phyloP scores from a whole-genome alignment of 2,888 invertebrate species.

The Caenorhabditis becei region DNA sequence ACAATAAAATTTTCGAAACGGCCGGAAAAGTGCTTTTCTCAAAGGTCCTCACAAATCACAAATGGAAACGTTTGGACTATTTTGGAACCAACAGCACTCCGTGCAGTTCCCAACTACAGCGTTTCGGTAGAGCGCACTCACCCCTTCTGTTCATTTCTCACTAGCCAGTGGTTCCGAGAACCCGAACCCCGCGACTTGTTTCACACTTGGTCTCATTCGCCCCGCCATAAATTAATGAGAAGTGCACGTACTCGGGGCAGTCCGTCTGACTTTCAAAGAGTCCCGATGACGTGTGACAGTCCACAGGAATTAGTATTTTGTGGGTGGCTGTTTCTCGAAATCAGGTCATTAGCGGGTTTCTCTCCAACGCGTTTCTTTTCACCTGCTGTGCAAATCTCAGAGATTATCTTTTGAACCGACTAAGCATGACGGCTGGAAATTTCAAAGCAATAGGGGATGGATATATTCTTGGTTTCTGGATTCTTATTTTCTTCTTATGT shows the following conservation, averaged over 20 bases:
- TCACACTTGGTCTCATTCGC: conserved; percentile 19
- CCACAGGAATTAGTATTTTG: not conserved
- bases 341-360: conserved; percentile 13
- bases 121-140: too few species aligned
- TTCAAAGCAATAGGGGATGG: not conserved
- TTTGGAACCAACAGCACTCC: too few species aligned
- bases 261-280: not conserved
- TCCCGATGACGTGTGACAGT: conserved; percentile 13
- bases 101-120: too few species aligned
- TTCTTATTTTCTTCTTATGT: not conserved
- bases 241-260: conserved; percentile 16
- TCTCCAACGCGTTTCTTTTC: not conserved
- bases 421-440: not conserved
- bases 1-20: not conserved
- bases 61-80: too few species aligned
- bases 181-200: not conserved
- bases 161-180: not conserved
- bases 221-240: conserved; percentile 5
- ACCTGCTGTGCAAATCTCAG: conserved; percentile 22
- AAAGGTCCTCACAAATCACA: too few species aligned
- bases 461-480: not conserved
- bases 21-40: too few species aligned
- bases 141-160: too few species aligned
- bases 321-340: not conserved
- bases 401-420: conserved; percentile 7